Percentiles rank a stretch among this genome's conserved stretches.
phyloP scores from a whole-genome alignment of 2,888 invertebrate genomes.

The Ichneumoninae sp. region DNA sequence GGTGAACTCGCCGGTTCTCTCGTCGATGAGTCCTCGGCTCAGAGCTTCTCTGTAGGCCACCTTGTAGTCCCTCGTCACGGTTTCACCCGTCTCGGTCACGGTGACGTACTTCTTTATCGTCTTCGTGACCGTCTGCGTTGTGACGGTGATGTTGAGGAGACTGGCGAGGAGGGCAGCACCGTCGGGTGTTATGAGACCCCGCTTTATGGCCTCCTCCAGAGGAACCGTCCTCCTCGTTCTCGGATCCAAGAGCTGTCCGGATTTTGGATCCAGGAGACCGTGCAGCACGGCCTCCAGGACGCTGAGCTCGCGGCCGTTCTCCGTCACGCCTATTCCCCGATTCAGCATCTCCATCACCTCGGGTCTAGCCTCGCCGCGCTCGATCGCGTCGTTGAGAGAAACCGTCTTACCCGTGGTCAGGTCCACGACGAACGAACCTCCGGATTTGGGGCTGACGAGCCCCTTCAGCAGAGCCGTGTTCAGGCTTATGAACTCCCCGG shows the following conservation, averaged over 20 bases:
- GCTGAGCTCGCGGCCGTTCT: constrained; percentile 90
- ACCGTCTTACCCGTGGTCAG: constrained; percentile 91
- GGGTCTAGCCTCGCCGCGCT: constrained; percentile 91
- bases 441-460: constrained; percentile 90
- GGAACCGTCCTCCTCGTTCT: constrained; percentile 90
- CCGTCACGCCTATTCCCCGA: constrained; percentile 92
- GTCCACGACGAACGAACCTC: constrained; percentile 90
- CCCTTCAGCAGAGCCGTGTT: constrained; percentile 92
- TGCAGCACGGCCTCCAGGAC: constrained; percentile 95
- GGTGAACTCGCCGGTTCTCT: constrained; percentile 90
- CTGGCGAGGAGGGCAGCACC: constrained; percentile 95
- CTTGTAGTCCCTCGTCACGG: constrained; percentile 85
- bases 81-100: constrained; percentile 88
- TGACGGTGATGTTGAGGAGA: constrained; percentile 94
- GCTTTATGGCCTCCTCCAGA: constrained; percentile 93
- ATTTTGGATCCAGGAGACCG: constrained; percentile 94
- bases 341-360: constrained; percentile 94
- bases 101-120: constrained; percentile 93
- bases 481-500: constrained; percentile 93
- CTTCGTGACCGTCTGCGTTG: constrained; percentile 94
- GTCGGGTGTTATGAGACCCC: constrained; percentile 93
- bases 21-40: constrained; percentile 91
- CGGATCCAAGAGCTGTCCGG: constrained; percentile 93
- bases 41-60: constrained; percentile 93
- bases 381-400: constrained; percentile 92